These are phyloP conservation scores for Gila robusta DNA, from an alignment of 2,797 vertebrate genomes.

Conservation along the genomic window DNA sequence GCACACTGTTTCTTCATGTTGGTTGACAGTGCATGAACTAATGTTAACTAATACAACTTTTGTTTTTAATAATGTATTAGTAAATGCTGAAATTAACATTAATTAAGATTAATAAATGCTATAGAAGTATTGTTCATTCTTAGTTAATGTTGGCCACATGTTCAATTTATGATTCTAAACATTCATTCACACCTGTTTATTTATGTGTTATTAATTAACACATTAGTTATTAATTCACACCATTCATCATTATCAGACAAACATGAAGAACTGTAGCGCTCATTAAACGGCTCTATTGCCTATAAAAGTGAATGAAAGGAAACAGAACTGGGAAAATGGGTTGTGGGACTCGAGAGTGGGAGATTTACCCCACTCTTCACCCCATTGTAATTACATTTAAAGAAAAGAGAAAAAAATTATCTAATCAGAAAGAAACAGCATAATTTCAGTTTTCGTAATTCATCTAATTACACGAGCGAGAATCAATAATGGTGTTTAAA, in stretches of 20 bases:
- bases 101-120: too few relatives aligned
- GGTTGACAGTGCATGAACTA: too few relatives aligned
- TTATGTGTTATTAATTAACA: too few relatives aligned
- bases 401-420: constrained; percentile 21
- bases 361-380: constrained; percentile 24
- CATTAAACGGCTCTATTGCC: constrained; percentile 1
- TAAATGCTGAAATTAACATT: too few relatives aligned
- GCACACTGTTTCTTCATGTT: too few relatives aligned
- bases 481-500: constrained; percentile 70
- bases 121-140: too few relatives aligned
- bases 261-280: background rate
- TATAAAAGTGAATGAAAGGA: constrained; percentile 32
- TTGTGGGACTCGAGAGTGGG: constrained; percentile 2
- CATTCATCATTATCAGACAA: background rate
- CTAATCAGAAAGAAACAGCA: constrained; percentile 54
- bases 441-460: constrained; percentile 72
- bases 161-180: background rate
- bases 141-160: background rate
- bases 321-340: constrained; percentile 7
- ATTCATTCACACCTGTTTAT: background rate
- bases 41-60: too few relatives aligned
- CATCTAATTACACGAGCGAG: constrained; percentile 65
- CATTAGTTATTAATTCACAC: too few relatives aligned
- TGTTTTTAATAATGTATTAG: too few relatives aligned
- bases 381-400: constrained; percentile 59